phyloP scores from a whole-genome alignment of 1,140 invertebrate genomes.

The Druon quercuslanigerum region DNA sequence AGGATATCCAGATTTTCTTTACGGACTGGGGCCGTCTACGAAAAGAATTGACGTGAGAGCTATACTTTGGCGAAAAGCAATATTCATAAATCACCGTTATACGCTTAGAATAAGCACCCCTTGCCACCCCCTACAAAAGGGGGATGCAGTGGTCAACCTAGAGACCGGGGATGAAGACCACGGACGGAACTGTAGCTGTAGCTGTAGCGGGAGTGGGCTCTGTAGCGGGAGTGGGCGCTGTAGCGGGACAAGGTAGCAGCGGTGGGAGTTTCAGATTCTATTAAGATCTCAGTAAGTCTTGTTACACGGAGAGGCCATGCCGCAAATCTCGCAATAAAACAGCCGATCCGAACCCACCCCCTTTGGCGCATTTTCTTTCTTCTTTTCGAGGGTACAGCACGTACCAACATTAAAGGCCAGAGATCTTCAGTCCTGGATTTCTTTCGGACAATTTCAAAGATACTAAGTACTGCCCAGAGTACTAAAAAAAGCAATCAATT shows the following conservation, averaged over 20 bases:
- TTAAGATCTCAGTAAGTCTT: slow-evolving; percentile 76
- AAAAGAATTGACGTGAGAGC: slow-evolving; percentile 58
- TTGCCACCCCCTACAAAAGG: slow-evolving; percentile 40
- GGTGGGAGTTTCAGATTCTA: slow-evolving; percentile 71
- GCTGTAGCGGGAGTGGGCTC: slow-evolving; percentile 40
- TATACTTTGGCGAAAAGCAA: slow-evolving; percentile 70
- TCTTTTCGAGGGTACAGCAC: background rate
- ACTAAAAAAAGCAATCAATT: background rate
- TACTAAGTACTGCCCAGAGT: slow-evolving; percentile 18
- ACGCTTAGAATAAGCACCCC: slow-evolving; percentile 73
- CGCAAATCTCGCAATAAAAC: slow-evolving; percentile 76
- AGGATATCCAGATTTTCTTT: slow-evolving; percentile 31
- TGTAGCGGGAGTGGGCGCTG: slow-evolving; percentile 42
- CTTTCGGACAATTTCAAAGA: slow-evolving; percentile 19
- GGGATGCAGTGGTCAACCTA: slow-evolving; percentile 57
- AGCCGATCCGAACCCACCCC: slow-evolving; percentile 46
- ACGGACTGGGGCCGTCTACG: slow-evolving; percentile 35
- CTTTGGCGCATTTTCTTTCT: slow-evolving; percentile 15
- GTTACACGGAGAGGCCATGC: slow-evolving; percentile 69
- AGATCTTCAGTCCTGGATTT: slow-evolving; percentile 12
- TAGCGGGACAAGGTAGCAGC: slow-evolving; percentile 44
- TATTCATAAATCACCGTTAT: slow-evolving; percentile 75
- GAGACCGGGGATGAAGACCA: slow-evolving; percentile 54
- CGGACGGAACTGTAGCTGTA: slow-evolving; percentile 45
- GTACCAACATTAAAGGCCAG: slow-evolving; percentile 19